Conservation (phyloP, 2,797 vertebrate genomes). For the Varecia variegata region DNA sequence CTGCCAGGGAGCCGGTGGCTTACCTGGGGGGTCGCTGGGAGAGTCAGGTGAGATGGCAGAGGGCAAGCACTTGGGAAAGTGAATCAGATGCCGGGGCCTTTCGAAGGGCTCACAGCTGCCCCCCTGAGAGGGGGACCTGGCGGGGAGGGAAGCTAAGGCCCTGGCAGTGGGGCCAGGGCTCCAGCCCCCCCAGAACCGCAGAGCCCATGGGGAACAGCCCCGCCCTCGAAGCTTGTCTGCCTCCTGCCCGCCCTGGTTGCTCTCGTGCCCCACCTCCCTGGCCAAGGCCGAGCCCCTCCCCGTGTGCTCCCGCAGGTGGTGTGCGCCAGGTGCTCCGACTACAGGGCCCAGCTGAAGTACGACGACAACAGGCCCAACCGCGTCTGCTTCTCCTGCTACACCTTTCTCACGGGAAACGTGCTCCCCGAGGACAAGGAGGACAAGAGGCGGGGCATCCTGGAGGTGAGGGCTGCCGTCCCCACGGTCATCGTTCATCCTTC, state of each 20-base stretch:
- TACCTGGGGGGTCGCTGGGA: not conserved
- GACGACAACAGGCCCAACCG: slow-evolving; percentile 88
- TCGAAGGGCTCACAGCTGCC: not conserved
- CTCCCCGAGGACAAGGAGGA: slow-evolving; percentile 79
- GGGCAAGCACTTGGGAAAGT: not conserved
- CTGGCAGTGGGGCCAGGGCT: not conserved
- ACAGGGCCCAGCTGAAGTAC: slow-evolving; percentile 88
- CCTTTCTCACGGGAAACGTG: slow-evolving; percentile 83
- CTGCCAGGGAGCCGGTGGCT: not conserved
- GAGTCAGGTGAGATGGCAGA: not conserved
- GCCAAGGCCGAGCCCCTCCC: not conserved
- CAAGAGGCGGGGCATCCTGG: slow-evolving; percentile 84
- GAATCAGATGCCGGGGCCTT: not conserved
- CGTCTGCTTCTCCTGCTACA: slow-evolving; percentile 89
- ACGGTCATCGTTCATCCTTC: accelerated
- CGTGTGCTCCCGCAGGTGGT: slow-evolving; percentile 86
- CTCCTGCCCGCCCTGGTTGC: not conserved
- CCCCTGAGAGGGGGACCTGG: too few species aligned
- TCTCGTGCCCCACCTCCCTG: not conserved
- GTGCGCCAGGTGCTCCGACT: slow-evolving; percentile 92
- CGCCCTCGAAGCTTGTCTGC: not conserved
- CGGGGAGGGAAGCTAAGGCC: too few species aligned
- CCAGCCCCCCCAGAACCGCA: not conserved
- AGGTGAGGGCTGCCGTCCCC: slow-evolving; percentile 80
- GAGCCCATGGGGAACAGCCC: not conserved